Conservation (phyloP, 2,113 vertebrate genomes). For the Nyctibius bracteatus region DNA sequence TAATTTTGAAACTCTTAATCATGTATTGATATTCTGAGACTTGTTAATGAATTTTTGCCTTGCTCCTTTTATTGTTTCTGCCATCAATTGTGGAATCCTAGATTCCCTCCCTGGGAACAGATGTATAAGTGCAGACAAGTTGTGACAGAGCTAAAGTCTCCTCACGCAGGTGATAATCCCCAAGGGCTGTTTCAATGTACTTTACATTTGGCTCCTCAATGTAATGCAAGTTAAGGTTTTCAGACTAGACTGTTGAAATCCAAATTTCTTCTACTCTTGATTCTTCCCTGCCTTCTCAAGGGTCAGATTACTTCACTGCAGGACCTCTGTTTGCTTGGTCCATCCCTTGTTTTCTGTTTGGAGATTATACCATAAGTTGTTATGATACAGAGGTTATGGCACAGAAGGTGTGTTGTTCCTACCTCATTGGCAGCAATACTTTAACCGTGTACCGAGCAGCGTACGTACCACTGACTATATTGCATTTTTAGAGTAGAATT, state of each 20-base stretch:
- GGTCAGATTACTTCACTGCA: not conserved
- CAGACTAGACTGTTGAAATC: not conserved
- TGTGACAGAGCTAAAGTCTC: not conserved
- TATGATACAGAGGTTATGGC: not conserved
- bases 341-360: not conserved
- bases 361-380: not conserved
- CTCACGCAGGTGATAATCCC: not conserved
- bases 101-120: not conserved
- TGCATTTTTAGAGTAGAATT: not conserved
- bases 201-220: not conserved
- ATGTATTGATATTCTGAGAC: not conserved
- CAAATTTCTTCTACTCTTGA: not conserved
- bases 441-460: not conserved
- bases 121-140: fast-evolving
- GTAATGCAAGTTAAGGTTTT: not conserved
- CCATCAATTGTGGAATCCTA: not conserved
- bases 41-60: not conserved
- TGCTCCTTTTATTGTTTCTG: not conserved
- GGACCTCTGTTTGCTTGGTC: not conserved
- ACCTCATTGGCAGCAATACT: not conserved
- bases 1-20: not conserved
- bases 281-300: not conserved
- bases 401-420: not conserved
- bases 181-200: not conserved
- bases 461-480: fast-evolving